Conservation (phyloP, 2,797 vertebrate genomes). For the Gymnoscopelus microlampas region DNA sequence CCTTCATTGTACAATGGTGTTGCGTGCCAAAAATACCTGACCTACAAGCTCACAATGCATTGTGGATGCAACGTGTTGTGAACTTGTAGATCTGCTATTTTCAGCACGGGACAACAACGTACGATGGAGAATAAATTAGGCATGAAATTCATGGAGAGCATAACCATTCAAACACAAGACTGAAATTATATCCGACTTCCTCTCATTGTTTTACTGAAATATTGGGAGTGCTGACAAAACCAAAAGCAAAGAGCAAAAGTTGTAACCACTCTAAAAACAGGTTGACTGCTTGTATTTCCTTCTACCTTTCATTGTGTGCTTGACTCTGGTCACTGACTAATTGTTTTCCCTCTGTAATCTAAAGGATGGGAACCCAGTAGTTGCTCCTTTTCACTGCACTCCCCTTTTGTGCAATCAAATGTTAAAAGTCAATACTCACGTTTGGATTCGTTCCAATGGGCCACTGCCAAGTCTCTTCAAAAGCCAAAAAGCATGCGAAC, state of each 20-base stretch:
- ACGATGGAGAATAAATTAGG: background rate
- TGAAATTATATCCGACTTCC: slow-evolving; percentile 42
- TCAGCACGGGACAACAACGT: too few species aligned
- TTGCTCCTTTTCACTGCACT: slow-evolving; percentile 14
- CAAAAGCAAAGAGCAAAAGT: slow-evolving; percentile 25
- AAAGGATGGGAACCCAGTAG: slow-evolving; percentile 7
- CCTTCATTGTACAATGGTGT: too few species aligned
- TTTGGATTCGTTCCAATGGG: background rate
- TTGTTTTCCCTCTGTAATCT: slow-evolving; percentile 36
- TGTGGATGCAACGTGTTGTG: too few species aligned
- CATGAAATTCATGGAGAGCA: slow-evolving; percentile 45
- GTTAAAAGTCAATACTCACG: background rate
- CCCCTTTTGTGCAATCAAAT: slow-evolving; percentile 15
- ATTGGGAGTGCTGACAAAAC: slow-evolving; percentile 45
- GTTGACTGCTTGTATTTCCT: background rate
- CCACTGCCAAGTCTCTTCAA: background rate
- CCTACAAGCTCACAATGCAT: too few species aligned
- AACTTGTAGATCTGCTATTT: too few species aligned
- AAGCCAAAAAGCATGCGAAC: background rate
- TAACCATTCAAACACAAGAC: slow-evolving; percentile 47
- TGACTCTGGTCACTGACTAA: slow-evolving; percentile 25
- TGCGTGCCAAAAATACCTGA: too few species aligned
- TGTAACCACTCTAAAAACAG: background rate
- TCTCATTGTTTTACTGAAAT: slow-evolving; percentile 29
- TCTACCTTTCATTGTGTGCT: background rate